These are phyloP conservation scores for Tenthredo mesomela DNA, from an alignment of 2,888 invertebrate species.

Conservation along the genomic window DNA sequence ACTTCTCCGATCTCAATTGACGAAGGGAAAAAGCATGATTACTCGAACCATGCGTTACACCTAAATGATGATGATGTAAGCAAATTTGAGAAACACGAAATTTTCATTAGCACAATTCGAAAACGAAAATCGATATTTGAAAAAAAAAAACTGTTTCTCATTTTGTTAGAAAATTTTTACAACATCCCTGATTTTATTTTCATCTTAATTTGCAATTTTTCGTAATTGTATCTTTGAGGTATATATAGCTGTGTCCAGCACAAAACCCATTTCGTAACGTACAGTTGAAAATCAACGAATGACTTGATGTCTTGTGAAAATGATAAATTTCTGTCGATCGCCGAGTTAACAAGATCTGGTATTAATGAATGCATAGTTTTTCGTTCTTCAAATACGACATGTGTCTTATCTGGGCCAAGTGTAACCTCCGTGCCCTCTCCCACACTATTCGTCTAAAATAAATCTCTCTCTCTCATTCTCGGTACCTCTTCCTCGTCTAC, in stretches of 20 bases:
- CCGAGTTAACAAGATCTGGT: neutral
- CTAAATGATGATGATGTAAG: neutral
- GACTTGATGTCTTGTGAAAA: neutral
- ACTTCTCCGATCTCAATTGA: neutral
- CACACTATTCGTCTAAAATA: conserved; percentile 52
- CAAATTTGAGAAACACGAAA: neutral
- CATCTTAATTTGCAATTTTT: neutral
- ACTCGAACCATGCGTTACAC: neutral
- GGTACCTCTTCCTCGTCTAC: neutral
- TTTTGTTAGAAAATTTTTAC: no score
- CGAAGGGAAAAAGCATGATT: neutral
- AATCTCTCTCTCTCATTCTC: conserved; percentile 18
- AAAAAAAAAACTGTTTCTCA: no score
- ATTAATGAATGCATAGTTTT: neutral
- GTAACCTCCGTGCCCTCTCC: conserved; percentile 56
- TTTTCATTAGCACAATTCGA: no score
- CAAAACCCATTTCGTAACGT: neutral
- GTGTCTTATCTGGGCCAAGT: conserved; percentile 58
- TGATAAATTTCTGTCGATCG: neutral
- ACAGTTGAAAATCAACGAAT: neutral
- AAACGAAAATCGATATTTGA: no score
- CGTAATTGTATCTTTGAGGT: neutral
- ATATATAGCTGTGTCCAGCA: neutral
- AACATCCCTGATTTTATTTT: neutral
- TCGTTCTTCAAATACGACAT: conserved; percentile 1